Evolutionary conservation across 2,797 vertebrate species (phyloP).

Genomic region (Philypnodon macrostomus): DNA sequence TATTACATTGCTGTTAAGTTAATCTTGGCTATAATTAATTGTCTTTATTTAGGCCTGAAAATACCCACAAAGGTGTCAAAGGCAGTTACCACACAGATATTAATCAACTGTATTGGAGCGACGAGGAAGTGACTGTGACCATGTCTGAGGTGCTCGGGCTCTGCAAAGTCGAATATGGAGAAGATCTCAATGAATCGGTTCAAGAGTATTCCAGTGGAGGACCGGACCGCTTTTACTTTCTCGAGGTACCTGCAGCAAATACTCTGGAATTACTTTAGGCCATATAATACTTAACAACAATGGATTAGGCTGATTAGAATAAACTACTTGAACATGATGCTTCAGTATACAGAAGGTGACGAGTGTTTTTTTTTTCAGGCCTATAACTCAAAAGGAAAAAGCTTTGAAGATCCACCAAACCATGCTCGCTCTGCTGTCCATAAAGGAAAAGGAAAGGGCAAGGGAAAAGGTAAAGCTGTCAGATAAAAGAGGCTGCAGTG

Average conservation of each 20-base stretch:
- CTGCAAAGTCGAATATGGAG: conserved; percentile 88
- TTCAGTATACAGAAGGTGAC: neutral
- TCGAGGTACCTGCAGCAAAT: conserved; percentile 80
- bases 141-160: conserved; percentile 85
- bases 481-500: neutral
- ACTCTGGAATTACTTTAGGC: too few relatives aligned
- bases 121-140: conserved; percentile 85
- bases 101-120: conserved; percentile 95
- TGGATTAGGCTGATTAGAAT: too few relatives aligned
- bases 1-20: too few relatives aligned
- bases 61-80: conserved; percentile 90
- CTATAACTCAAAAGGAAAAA: conserved; percentile 89
- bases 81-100: conserved; percentile 91
- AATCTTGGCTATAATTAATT: too few relatives aligned
- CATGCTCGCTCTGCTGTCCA: conserved; percentile 85
- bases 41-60: conserved; percentile 83
- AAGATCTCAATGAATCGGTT: conserved; percentile 84
- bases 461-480: conserved; percentile 86
- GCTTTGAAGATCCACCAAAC: conserved; percentile 96
- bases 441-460: conserved; percentile 95
- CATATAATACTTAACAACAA: too few relatives aligned
- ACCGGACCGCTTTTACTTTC: conserved; percentile 90
- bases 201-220: conserved; percentile 86
- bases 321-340: too few relatives aligned
- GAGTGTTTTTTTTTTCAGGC: conserved; percentile 73